Conservation (phyloP, 2,113 vertebrate genomes). For the Tichodroma muraria region DNA sequence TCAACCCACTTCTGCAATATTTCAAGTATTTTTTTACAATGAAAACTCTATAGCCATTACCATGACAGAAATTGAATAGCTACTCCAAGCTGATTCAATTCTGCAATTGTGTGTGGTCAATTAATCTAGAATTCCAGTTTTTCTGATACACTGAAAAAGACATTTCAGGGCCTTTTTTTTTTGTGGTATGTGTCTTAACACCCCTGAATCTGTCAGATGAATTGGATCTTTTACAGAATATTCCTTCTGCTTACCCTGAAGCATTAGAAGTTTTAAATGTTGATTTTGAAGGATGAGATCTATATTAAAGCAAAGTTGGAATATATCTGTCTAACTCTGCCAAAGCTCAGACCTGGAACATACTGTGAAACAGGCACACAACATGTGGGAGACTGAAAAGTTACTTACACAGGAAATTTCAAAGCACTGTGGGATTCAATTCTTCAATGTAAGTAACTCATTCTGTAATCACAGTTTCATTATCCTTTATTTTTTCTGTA, state of each 20-base stretch:
- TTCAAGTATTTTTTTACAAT: background rate
- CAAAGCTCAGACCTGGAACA: background rate
- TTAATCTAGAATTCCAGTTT: background rate
- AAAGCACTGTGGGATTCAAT: background rate
- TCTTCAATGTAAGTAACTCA: constrained; percentile 4
- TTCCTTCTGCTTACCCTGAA: background rate
- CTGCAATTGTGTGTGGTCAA: background rate
- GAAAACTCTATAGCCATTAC: background rate
- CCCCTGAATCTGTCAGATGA: background rate
- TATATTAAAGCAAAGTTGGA: background rate
- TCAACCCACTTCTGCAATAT: background rate
- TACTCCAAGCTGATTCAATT: background rate
- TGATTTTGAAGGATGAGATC: background rate
- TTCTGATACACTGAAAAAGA: background rate
- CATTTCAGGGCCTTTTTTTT: background rate
- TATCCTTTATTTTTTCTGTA: background rate
- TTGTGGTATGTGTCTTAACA: background rate
- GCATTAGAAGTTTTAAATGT: background rate
- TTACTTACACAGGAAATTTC: constrained; percentile 1
- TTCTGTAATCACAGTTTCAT: constrained; percentile 7
- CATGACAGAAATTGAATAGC: background rate
- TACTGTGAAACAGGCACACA: background rate
- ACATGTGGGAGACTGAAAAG: background rate
- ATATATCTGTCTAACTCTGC: background rate
- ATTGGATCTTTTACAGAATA: background rate